Conservation (phyloP, 2,888 invertebrate species). For the Ametastegia equiseti region DNA sequence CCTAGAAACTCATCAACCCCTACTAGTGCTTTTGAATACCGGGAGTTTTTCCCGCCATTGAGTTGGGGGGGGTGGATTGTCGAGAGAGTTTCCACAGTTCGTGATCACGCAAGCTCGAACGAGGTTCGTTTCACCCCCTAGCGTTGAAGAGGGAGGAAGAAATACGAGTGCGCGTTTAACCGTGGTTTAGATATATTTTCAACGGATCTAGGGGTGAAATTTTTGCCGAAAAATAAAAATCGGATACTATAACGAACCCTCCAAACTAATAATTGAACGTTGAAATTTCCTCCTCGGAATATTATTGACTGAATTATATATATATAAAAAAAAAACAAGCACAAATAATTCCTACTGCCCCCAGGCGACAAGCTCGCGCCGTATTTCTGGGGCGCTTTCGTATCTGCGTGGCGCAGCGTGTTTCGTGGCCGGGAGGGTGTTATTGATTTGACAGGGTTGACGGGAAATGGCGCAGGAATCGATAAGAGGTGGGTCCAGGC, state of each 20-base stretch:
- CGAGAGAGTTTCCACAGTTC: constrained; percentile 26
- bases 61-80: constrained; percentile 9
- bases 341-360: background rate
- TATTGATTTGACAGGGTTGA: constrained; percentile 73
- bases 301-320: background rate
- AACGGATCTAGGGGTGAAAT: background rate
- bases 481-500: constrained; percentile 69
- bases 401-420: constrained; percentile 32
- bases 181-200: constrained; percentile 1
- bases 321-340: constrained; percentile 21
- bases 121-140: background rate
- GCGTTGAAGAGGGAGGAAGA: background rate
- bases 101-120: constrained; percentile 33
- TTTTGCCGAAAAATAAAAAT: background rate
- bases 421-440: constrained; percentile 50
- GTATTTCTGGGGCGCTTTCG: constrained; percentile 13
- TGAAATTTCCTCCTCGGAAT: background rate
- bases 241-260: background rate
- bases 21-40: constrained; percentile 4
- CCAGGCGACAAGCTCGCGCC: constrained; percentile 11
- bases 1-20: constrained; percentile 12
- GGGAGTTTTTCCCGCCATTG: constrained; percentile 30
- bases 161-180: background rate
- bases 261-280: background rate
- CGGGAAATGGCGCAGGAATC: constrained; percentile 75